Conservation (phyloP, 2,797 vertebrate species). For the Pyrocephalus nanus region DNA sequence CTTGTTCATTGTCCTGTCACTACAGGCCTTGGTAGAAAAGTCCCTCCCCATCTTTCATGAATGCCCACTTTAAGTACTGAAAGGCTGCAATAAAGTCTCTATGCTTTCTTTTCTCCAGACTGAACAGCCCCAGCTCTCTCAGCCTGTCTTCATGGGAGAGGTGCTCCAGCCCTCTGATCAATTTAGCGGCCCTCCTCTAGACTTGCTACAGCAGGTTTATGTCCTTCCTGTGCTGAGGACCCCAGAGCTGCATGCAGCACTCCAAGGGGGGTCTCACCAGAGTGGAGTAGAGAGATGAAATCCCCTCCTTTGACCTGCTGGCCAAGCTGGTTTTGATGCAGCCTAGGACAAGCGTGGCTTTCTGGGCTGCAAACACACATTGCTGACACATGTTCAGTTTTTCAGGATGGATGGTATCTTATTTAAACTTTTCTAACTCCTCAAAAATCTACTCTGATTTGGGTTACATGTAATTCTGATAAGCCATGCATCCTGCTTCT, state of each 20-base stretch:
- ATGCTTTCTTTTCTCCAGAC: neutral
- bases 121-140: neutral
- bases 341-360: fast-evolving
- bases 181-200: neutral
- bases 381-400: fast-evolving
- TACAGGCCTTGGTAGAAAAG: neutral
- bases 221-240: neutral
- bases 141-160: neutral
- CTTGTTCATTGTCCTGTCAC: neutral
- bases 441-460: neutral
- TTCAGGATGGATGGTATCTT: neutral
- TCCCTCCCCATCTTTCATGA: neutral
- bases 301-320: neutral
- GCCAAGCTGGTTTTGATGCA: neutral
- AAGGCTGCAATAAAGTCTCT: neutral
- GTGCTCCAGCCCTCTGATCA: neutral
- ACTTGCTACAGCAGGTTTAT: neutral
- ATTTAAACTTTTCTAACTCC: neutral
- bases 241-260: neutral
- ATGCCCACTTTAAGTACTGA: neutral
- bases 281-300: neutral
- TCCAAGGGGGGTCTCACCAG: neutral
- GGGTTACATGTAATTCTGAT: neutral
- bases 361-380: fast-evolving
- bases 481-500: neutral